phyloP scores from a whole-genome alignment of 2,888 invertebrate species.

The Steinernema carpocapsae region DNA sequence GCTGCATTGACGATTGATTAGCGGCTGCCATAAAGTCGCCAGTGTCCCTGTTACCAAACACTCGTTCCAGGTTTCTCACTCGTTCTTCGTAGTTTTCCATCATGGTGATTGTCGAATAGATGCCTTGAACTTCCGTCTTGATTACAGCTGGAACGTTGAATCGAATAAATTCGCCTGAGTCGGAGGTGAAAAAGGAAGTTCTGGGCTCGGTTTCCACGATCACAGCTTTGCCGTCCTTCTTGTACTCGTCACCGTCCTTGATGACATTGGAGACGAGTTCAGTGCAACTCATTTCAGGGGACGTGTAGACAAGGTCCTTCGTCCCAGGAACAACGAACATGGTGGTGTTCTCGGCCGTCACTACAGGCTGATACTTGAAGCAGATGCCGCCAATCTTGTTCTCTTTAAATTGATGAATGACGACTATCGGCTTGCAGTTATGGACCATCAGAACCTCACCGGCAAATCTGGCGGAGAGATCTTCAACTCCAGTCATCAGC shows the following conservation, averaged over 20 bases:
- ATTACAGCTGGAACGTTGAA: neutral
- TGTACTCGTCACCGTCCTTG: neutral
- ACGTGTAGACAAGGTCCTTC: neutral
- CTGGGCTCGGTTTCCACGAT: neutral
- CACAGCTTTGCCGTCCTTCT: neutral
- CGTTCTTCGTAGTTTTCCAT: too few relatives aligned
- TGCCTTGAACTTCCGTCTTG: neutral
- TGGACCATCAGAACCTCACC: conserved; percentile 7
- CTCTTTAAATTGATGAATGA: neutral
- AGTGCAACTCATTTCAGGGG: neutral
- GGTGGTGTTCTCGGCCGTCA: neutral
- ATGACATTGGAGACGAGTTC: neutral
- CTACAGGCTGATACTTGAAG: conserved; percentile 2
- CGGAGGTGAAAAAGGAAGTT: neutral
- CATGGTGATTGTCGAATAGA: too few relatives aligned
- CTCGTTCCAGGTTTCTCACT: too few relatives aligned
- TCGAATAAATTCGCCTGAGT: neutral
- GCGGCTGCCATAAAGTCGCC: too few relatives aligned
- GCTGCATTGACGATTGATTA: too few relatives aligned
- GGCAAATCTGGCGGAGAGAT: neutral
- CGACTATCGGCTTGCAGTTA: neutral
- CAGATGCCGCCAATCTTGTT: neutral
- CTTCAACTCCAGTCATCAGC: neutral
- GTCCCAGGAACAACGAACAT: conserved; percentile 10
- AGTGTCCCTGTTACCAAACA: too few relatives aligned